These are phyloP conservation scores for Phasianus colchicus DNA, from an alignment of 2,113 vertebrate genomes.

Conservation along the genomic window DNA sequence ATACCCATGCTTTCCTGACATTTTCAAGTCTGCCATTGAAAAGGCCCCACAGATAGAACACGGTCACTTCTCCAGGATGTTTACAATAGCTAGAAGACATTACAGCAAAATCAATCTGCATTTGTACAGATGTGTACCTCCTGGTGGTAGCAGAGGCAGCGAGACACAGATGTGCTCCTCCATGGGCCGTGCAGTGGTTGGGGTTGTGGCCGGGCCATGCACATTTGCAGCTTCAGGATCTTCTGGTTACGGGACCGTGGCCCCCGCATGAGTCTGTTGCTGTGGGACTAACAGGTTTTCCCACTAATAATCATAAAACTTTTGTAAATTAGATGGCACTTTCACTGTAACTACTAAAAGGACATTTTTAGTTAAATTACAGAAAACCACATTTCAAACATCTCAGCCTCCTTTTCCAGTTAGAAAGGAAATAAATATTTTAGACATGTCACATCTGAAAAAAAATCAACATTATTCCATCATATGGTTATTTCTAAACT, in stretches of 20 bases:
- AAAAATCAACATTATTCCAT: neutral
- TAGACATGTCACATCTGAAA: neutral
- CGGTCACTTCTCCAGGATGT: neutral
- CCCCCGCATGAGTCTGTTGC: neutral
- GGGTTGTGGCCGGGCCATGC: no score
- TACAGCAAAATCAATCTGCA: neutral
- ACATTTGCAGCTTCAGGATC: neutral
- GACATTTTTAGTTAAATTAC: neutral
- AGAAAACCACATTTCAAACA: neutral
- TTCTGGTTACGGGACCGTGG: fast-evolving
- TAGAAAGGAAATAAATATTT: neutral
- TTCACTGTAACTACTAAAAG: neutral
- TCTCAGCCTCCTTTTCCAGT: neutral
- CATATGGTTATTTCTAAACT: neutral
- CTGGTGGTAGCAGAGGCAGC: neutral
- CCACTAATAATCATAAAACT: neutral
- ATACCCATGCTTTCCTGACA: neutral
- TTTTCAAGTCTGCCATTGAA: neutral
- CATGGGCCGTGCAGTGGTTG: neutral
- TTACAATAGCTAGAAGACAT: neutral
- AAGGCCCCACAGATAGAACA: neutral
- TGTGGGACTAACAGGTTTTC: neutral
- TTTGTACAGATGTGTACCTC: neutral
- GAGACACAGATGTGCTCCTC: neutral
- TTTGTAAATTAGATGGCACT: neutral